Evolutionary conservation across 1,140 invertebrate genomes (phyloP).

Genomic region (Halictus rubicundus): DNA sequence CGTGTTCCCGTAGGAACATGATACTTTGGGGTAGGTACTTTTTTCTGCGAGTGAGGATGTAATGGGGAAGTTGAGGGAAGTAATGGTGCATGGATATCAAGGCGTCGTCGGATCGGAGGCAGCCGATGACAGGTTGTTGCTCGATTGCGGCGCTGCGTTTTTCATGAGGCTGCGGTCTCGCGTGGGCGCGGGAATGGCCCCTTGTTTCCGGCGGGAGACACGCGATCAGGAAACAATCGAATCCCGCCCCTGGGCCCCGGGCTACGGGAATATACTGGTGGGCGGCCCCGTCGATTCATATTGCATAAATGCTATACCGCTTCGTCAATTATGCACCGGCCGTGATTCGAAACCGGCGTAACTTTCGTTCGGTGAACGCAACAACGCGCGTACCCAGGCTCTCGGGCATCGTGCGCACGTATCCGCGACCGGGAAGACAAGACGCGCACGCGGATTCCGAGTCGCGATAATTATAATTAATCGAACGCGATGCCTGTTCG

Average conservation of each 20-base stretch:
- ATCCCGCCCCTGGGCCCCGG: background rate
- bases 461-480: background rate
- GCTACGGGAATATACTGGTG: slow-evolving; percentile 14
- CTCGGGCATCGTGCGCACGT: background rate
- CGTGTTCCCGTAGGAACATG: too few species aligned
- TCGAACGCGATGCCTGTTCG: slow-evolving; percentile 1
- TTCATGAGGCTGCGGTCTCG: slow-evolving; percentile 36
- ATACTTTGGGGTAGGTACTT: too few species aligned
- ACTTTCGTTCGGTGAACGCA: slow-evolving; percentile 12
- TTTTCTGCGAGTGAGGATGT: too few species aligned
- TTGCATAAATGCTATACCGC: slow-evolving; percentile 58
- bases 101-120: slow-evolving; percentile 9
- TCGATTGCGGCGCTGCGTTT: slow-evolving; percentile 17
- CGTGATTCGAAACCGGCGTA: background rate
- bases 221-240: slow-evolving; percentile 36
- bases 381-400: background rate
- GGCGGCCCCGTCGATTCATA: slow-evolving; percentile 36
- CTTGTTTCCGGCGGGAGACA: slow-evolving; percentile 30
- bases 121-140: slow-evolving; percentile 25
- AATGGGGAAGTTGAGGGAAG: too few species aligned
- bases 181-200: slow-evolving; percentile 3
- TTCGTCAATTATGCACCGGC: slow-evolving; percentile 57
- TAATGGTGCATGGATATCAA: background rate
- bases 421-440: background rate
- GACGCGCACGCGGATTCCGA: slow-evolving; percentile 9